A percentile compares a stretch with the other conserved stretches of the same genome.
These are phyloP conservation scores for Chloropsis cyanopogon DNA, from an alignment of 2,113 vertebrate genomes.

Conservation along the genomic window DNA sequence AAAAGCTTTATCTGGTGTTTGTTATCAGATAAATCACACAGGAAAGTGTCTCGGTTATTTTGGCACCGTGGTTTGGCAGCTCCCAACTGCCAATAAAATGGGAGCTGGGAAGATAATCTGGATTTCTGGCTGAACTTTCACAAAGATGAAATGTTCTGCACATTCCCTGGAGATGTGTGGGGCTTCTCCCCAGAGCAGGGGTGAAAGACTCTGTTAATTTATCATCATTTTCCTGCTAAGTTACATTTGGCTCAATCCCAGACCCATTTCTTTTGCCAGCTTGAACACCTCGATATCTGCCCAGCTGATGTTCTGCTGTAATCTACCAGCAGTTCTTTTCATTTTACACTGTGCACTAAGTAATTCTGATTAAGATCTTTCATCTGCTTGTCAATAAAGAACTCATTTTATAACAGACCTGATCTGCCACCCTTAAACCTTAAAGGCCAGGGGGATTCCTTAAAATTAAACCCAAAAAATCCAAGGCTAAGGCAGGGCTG, in stretches of 20 bases:
- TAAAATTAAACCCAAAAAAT: neutral
- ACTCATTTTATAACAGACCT: neutral
- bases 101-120: neutral
- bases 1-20: neutral
- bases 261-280: neutral
- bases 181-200: neutral
- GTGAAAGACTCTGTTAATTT: neutral
- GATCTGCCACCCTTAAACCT: neutral
- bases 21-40: neutral
- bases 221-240: neutral
- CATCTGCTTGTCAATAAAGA: too few species aligned
- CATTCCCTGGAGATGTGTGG: neutral
- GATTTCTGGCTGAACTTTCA: neutral
- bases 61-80: neutral
- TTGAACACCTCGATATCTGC: neutral
- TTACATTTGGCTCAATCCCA: neutral
- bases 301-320: neutral
- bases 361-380: neutral
- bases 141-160: neutral
- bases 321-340: neutral
- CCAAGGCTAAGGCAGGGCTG: neutral
- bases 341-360: neutral
- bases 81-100: neutral
- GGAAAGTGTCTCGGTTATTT: fast-evolving
- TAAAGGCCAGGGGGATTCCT: too few species aligned